Conservation (phyloP, 1,140 invertebrate species). For the Caerostris darwini region DNA sequence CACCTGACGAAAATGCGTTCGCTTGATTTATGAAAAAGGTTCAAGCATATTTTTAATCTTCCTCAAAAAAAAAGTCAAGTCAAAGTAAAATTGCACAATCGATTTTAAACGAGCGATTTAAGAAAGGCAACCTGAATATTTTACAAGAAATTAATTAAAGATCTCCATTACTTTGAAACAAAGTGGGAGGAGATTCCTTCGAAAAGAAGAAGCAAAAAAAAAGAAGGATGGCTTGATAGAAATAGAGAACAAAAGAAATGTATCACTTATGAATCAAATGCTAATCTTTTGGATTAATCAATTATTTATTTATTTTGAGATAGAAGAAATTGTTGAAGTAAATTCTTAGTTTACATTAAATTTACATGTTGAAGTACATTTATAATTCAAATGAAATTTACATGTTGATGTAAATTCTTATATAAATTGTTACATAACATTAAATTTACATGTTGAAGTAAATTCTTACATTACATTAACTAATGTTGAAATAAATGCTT, state of each 20-base stretch:
- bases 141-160: slow-evolving; percentile 5
- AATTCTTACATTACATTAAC: too few relatives aligned
- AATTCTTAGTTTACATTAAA: too few relatives aligned
- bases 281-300: slow-evolving; percentile 8
- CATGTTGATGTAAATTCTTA: too few relatives aligned
- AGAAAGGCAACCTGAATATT: slow-evolving; percentile 3
- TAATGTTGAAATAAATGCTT: too few relatives aligned
- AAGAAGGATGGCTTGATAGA: neutral
- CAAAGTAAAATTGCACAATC: too few relatives aligned
- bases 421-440: too few relatives aligned
- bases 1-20: neutral
- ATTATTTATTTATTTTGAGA: slow-evolving; percentile 11
- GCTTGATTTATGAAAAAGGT: neutral
- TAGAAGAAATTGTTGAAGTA: neutral
- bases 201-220: too few relatives aligned
- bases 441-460: too few relatives aligned
- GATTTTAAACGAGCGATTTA: neutral
- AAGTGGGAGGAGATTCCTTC: neutral
- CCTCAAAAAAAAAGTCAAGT: too few relatives aligned
- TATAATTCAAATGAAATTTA: too few relatives aligned
- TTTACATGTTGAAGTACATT: too few relatives aligned
- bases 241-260: slow-evolving; percentile 29
- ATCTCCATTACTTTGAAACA: neutral
- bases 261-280: neutral
- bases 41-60: neutral